phyloP scores from a whole-genome alignment of 2,888 invertebrate species.

The Hyppa rectilinea region DNA sequence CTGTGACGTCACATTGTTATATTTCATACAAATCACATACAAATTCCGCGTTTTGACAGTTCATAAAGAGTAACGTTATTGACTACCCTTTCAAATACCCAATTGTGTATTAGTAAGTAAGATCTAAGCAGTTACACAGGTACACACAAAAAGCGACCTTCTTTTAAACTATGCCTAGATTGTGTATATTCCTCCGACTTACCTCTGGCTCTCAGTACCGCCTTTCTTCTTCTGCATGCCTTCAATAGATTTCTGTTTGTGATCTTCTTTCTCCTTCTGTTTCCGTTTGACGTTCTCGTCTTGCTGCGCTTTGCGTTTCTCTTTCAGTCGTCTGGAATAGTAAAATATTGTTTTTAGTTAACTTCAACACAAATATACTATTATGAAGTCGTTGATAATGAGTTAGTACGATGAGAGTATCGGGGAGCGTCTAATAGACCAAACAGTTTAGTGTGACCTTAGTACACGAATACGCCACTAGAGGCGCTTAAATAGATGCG shows the following conservation, averaged over 20 bases:
- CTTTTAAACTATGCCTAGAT: not conserved
- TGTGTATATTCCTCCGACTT: slow-evolving; percentile 16
- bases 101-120: not conserved
- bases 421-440: not conserved
- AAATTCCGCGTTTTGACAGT: no score
- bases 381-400: not conserved
- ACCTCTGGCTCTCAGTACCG: slow-evolving; percentile 87
- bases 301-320: slow-evolving; percentile 94
- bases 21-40: no score
- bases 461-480: not conserved
- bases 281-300: slow-evolving; percentile 93
- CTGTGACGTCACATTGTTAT: no score
- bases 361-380: not conserved
- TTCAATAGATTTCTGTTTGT: slow-evolving; percentile 92
- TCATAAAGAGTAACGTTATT: no score
- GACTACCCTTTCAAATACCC: no score
- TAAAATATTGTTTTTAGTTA: not conserved
- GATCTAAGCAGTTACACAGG: not conserved
- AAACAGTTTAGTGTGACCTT: not conserved
- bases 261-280: slow-evolving; percentile 91
- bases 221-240: slow-evolving; percentile 92
- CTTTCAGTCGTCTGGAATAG: slow-evolving; percentile 92
- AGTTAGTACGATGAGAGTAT: not conserved
- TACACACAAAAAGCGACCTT: not conserved
- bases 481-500: not conserved